Conservation (phyloP, 2,797 vertebrate genomes). For the Epinephelus coioides region DNA sequence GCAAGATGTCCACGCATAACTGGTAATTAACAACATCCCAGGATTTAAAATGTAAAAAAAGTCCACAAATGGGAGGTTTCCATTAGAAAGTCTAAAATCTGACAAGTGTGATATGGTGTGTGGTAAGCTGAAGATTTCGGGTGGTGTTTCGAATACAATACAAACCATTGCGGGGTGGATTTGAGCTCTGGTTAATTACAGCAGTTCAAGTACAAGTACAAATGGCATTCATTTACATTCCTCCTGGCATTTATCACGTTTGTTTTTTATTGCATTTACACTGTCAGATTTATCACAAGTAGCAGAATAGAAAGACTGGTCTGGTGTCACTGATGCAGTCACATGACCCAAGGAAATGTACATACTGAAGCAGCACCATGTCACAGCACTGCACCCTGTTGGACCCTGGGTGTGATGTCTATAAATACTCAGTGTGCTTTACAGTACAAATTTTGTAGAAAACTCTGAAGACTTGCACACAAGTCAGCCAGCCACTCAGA, state of each 20-base stretch:
- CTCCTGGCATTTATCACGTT: conserved; percentile 17
- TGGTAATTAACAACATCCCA: not conserved
- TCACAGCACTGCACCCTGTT: not conserved
- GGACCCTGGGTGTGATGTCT: conserved; percentile 20
- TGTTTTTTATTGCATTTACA: conserved; percentile 11
- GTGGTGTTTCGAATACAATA: not conserved
- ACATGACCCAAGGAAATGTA: conserved; percentile 37
- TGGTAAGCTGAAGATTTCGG: not conserved
- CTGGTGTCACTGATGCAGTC: conserved; percentile 23
- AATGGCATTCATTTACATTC: conserved; percentile 23
- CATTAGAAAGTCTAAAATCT: not conserved
- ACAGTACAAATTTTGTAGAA: conserved; percentile 39
- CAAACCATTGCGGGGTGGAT: not conserved
- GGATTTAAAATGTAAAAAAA: conserved; percentile 2
- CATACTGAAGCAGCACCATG: conserved; percentile 9
- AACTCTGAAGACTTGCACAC: conserved; percentile 11
- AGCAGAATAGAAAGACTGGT: not conserved
- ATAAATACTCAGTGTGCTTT: conserved; percentile 14
- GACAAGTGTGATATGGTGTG: not conserved
- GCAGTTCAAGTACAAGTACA: not conserved
- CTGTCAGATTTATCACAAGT: not conserved
- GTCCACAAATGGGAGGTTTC: not conserved
- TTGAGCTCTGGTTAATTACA: not conserved
- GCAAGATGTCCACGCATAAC: not conserved
- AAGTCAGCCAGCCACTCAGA: conserved; percentile 1